Evolutionary conservation across 2,797 vertebrate genomes (phyloP), one percentile per base, ranked within the genome.

Genomic region (Botia almorhae): DNA sequence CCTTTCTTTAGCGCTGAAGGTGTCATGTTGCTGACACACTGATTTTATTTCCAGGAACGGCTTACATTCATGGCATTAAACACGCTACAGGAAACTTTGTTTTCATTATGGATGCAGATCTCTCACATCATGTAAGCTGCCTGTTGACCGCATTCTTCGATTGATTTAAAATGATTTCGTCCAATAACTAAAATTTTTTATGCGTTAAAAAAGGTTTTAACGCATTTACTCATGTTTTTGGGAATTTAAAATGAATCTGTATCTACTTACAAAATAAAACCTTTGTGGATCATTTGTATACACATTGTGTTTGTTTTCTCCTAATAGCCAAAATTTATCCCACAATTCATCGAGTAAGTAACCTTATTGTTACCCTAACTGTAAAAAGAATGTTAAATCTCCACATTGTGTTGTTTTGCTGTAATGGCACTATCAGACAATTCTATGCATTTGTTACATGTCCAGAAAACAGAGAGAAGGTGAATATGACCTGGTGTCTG

Each of bases 61-160:
- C 98, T 7, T 99, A 99, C 85, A 95, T 99, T 79, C 96, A 99
- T 4, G 98, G 98, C 19, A 93, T 99, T 86, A 94, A 97, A 69
- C 96, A 97, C 1, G 97, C 97, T 39, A 94, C 94, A 0, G 98
- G 98, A 50, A 96, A 97, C 90, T 99, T 95, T 84, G 90, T 99
- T 68, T 92, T 99, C 76, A 99, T 99, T 13, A 99, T 99, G 98
- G 98, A 99, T 84, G 98, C 98, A 78, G 98, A 99, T 87, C 96
- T 99, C 21, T 99, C 98, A 16, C 98, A 99, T 88, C 98, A 99
- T 12, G 98, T 98, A 92, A 95, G 96, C 17, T 64, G 13, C 7
- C 33, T 33, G 33, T 33, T 33, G 33, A 33, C 4, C 0, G 33
- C 33, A 33, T 33, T 33, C 33, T 33, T 33, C 4, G 33, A 33